Evolutionary conservation across 2,888 invertebrate species (phyloP).

Genomic region (Hypena proboscidalis): DNA sequence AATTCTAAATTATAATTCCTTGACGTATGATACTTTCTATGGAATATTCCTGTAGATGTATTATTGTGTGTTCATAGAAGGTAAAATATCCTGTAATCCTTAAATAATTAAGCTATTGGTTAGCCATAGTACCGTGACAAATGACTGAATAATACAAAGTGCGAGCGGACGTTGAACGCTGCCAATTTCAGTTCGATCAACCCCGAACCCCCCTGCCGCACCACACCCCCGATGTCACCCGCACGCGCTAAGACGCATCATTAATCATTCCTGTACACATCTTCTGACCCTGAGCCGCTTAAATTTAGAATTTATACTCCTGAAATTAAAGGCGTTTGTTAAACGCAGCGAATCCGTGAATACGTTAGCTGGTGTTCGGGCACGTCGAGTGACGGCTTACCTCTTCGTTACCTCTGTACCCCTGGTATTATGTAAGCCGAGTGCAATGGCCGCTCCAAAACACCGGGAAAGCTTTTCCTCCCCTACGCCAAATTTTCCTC

Average conservation of each 20-base stretch:
- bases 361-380: constrained; percentile 46
- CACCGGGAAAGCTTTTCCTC: constrained; percentile 63
- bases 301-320: constrained; percentile 59
- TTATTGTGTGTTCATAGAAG: neutral
- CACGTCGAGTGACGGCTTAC: constrained; percentile 56
- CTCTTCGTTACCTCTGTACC: constrained; percentile 74
- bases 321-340: constrained; percentile 58
- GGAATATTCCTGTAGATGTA: neutral
- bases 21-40: constrained; percentile 44
- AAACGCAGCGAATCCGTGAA: constrained; percentile 43
- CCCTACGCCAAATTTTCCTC: constrained; percentile 56
- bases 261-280: constrained; percentile 73
- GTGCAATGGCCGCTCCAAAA: constrained; percentile 81
- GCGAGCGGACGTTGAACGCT: constrained; percentile 69
- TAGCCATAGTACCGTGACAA: constrained; percentile 54
- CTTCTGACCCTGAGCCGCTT: constrained; percentile 48
- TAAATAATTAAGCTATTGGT: constrained; percentile 42
- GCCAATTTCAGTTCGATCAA: constrained; percentile 81
- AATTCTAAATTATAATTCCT: constrained; percentile 33
- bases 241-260: constrained; percentile 67
- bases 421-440: constrained; percentile 81
- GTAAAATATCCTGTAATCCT: constrained; percentile 14
- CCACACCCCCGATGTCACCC: constrained; percentile 51
- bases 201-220: constrained; percentile 53
- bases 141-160: constrained; percentile 66